A percentile compares a stretch with the other conserved stretches of the same genome.
phyloP scores from a whole-genome alignment of 2,888 invertebrate genomes.

The Celastrina argiolus region DNA sequence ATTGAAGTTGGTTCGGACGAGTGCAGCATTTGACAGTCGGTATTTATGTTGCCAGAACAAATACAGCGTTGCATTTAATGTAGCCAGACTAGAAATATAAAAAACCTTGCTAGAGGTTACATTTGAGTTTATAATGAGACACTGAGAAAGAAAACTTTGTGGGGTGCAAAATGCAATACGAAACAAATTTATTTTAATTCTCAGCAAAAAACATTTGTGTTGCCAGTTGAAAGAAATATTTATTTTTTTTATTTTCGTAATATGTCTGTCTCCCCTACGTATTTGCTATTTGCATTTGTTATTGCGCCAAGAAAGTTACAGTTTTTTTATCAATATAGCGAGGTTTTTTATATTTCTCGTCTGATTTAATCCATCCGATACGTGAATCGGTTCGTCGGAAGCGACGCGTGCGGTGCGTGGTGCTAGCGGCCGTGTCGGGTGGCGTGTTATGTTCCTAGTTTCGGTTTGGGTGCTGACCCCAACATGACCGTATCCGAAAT shows the following conservation, averaged over 20 bases:
- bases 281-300: neutral
- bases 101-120: neutral
- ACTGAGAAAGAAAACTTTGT: no score
- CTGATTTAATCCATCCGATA: neutral
- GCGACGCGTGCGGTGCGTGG: neutral
- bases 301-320: neutral
- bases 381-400: neutral
- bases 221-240: neutral
- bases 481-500: neutral
- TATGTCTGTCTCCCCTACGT: neutral
- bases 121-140: neutral
- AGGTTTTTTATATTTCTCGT: neutral
- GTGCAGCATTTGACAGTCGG: neutral
- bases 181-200: neutral
- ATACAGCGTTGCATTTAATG: slow-evolving; percentile 14
- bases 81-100: neutral
- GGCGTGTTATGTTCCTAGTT: slow-evolving; percentile 48
- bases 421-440: slow-evolving; percentile 4
- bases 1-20: slow-evolving; percentile 1
- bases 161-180: no score
- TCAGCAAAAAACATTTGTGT: neutral
- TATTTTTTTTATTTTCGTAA: neutral
- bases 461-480: slow-evolving; percentile 48
- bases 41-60: slow-evolving; percentile 19
- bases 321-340: neutral